phyloP scores from a whole-genome alignment of 2,797 vertebrate genomes.

The Mormyrops boulengeri region DNA sequence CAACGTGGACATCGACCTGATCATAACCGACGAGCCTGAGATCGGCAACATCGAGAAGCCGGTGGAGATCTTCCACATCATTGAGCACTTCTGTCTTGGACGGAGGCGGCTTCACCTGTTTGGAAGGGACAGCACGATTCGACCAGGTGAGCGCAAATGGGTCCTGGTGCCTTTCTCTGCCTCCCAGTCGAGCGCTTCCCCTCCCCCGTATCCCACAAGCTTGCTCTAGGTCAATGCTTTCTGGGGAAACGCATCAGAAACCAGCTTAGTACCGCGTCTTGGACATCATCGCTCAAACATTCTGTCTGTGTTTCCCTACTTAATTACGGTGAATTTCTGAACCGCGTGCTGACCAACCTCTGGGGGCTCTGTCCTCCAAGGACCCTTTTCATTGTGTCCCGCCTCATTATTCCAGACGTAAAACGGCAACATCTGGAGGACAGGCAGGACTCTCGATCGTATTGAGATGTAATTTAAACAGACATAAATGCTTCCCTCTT shows the following conservation, averaged over 20 bases:
- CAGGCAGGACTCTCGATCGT: not conserved
- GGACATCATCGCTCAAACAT: not conserved
- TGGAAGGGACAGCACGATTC: constrained; percentile 90
- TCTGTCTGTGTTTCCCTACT: not conserved
- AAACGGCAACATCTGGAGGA: not conserved
- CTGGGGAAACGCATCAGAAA: not conserved
- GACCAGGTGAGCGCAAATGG: constrained; percentile 68
- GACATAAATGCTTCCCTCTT: not conserved
- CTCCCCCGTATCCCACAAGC: not conserved
- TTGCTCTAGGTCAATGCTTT: not conserved
- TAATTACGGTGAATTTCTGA: not conserved
- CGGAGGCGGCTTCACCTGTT: constrained; percentile 88
- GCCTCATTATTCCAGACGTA: not conserved
- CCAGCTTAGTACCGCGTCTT: not conserved
- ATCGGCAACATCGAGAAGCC: constrained; percentile 97
- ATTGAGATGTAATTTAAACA: constrained; percentile 13
- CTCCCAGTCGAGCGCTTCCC: not conserved
- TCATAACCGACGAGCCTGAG: constrained; percentile 95
- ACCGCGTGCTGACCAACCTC: not conserved
- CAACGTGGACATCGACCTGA: constrained; percentile 95
- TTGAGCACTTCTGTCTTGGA: constrained; percentile 94
- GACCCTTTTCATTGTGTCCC: not conserved
- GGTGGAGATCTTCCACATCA: constrained; percentile 97
- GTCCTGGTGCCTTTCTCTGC: not conserved
- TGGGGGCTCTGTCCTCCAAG: not conserved